These are phyloP conservation scores for Archaeoteleia sp. DNA, from an alignment of 2,888 invertebrate species.

Conservation along the genomic window DNA sequence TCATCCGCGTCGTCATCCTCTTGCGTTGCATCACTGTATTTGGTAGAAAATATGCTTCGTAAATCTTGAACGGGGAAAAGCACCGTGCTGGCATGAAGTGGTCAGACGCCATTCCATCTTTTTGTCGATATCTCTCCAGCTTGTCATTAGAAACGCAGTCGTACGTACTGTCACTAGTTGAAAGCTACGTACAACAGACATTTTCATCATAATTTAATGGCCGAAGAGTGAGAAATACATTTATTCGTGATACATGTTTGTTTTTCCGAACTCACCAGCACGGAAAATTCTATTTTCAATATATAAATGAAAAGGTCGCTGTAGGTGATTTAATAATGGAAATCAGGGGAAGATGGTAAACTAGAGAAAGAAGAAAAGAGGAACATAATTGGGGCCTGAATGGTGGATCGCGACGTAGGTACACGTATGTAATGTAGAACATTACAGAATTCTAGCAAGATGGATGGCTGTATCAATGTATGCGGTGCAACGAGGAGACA, in stretches of 20 bases:
- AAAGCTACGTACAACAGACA: conserved; percentile 1
- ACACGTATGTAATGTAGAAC: conserved; percentile 17
- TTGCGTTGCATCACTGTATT: conserved; percentile 23
- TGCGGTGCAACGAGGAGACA: conserved; percentile 53
- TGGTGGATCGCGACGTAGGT: conserved; percentile 19
- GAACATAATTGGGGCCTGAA: conserved; percentile 33
- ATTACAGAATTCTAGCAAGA: conserved; percentile 14
- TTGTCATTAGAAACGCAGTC: conserved; percentile 15
- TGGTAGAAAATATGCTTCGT: conserved; percentile 33
- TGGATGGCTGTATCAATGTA: conserved; percentile 35
- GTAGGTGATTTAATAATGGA: too few relatives aligned
- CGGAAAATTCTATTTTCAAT: neutral
- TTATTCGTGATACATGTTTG: too few relatives aligned
- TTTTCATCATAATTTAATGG: too few relatives aligned
- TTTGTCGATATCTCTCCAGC: conserved; percentile 22
- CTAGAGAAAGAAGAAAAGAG: conserved; percentile 29
- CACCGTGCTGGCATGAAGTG: conserved; percentile 15
- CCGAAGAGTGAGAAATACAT: too few relatives aligned
- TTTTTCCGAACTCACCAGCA: too few relatives aligned
- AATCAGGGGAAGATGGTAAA: conserved; percentile 22
- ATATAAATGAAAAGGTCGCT: conserved; percentile 9
- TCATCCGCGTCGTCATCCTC: conserved; percentile 17
- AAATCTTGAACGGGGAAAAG: conserved; percentile 27
- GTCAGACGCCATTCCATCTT: conserved; percentile 34
- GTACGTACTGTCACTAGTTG: neutral